Conservation (phyloP, 2,797 vertebrate species). For the Luscinia luscinia region DNA sequence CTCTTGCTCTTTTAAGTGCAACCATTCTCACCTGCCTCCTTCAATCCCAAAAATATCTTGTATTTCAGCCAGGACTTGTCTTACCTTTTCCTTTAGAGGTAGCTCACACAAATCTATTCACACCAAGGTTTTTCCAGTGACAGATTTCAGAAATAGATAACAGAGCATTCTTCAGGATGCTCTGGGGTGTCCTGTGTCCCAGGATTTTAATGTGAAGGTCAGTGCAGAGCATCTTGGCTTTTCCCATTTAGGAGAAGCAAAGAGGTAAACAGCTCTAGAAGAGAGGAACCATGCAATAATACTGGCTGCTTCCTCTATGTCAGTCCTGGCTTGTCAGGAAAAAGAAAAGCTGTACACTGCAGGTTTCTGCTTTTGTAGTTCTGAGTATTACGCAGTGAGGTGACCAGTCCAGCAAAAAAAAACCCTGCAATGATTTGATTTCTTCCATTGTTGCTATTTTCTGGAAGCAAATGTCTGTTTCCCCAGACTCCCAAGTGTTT, state of each 20-base stretch:
- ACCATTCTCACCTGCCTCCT: not conserved
- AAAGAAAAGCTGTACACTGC: not conserved
- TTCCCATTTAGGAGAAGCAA: not conserved
- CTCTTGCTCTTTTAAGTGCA: not conserved
- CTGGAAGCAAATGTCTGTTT: not conserved
- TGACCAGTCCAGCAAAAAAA: not conserved
- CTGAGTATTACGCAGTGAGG: not conserved
- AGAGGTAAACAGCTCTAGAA: not conserved
- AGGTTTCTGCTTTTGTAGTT: not conserved
- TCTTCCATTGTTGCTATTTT: not conserved
- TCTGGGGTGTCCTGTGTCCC: not conserved
- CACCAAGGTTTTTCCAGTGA: not conserved
- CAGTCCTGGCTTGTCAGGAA: not conserved
- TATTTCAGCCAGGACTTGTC: not conserved
- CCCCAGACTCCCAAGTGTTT: not conserved
- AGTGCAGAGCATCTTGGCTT: not conserved
- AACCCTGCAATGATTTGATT: not conserved
- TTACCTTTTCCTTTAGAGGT: not conserved
- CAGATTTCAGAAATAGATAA: not conserved
- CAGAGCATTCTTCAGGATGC: not conserved
- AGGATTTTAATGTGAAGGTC: not conserved
- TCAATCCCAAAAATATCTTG: not conserved
- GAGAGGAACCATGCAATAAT: not conserved
- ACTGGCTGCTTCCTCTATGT: not conserved
- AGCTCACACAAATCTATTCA: not conserved